These are phyloP conservation scores for Esox niger DNA, from an alignment of 2,113 vertebrate species.

Conservation along the genomic window DNA sequence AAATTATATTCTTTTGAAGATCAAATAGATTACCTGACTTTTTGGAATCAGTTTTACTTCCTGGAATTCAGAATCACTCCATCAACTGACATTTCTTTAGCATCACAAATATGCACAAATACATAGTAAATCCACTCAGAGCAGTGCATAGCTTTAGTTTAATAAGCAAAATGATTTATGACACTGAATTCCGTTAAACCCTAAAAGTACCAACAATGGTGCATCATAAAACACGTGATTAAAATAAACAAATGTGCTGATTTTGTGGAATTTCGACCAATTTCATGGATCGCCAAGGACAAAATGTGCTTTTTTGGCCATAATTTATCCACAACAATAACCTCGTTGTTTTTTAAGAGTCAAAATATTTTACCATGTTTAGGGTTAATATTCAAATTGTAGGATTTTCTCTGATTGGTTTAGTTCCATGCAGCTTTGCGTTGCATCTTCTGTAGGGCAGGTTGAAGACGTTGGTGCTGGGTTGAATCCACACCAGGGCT, in stretches of 20 bases:
- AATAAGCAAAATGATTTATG: conserved; percentile 18
- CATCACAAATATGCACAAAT: background rate
- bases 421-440: conserved; percentile 37
- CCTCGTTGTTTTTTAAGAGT: too few species aligned
- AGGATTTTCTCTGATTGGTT: conserved; percentile 41
- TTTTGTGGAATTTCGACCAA: too few species aligned
- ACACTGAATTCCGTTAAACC: conserved; percentile 12
- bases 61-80: background rate
- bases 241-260: too few species aligned
- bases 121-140: background rate
- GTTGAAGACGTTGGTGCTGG: conserved; percentile 53
- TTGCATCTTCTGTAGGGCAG: conserved; percentile 38
- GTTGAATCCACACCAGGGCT: conserved; percentile 29
- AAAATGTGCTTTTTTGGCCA: too few species aligned
- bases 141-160: background rate
- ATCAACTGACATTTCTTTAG: background rate
- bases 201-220: too few species aligned
- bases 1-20: conserved; percentile 34
- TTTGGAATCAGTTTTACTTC: background rate
- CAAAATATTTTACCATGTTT: too few species aligned
- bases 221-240: too few species aligned
- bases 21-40: background rate
- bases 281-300: too few species aligned
- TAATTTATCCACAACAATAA: too few species aligned
- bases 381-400: conserved; percentile 33